Conservation (phyloP, 2,113 vertebrate genomes). For the Gopherus flavomarginatus region DNA sequence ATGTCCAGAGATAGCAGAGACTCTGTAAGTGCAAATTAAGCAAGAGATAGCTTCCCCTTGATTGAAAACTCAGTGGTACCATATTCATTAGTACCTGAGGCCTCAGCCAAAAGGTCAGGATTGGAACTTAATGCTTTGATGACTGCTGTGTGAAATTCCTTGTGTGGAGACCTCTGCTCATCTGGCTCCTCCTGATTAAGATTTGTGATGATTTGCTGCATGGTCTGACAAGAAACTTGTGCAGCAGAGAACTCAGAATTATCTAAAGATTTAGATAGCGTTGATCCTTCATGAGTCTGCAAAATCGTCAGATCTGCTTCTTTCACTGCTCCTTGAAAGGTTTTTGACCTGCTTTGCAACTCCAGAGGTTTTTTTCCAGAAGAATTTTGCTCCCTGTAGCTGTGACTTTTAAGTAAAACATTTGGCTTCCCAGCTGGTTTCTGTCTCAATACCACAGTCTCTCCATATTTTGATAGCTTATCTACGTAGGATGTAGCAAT, state of each 20-base stretch:
- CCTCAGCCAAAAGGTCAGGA: conserved; percentile 74
- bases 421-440: conserved; percentile 47
- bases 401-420: conserved; percentile 39
- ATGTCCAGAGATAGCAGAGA: conserved; percentile 42
- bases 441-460: conserved; percentile 52
- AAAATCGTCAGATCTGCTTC: background rate
- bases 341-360: conserved; percentile 37
- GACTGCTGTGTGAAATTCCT: conserved; percentile 85
- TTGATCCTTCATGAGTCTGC: background rate
- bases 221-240: conserved; percentile 59
- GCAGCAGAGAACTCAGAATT: conserved; percentile 53
- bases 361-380: conserved; percentile 33
- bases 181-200: conserved; percentile 46
- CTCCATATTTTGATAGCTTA: conserved; percentile 49
- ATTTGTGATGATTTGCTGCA: conserved; percentile 46
- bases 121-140: conserved; percentile 80
- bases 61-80: conserved; percentile 27
- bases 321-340: conserved; percentile 13
- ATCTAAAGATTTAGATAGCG: conserved; percentile 50
- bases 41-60: background rate
- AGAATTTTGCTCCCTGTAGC: background rate
- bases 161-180: conserved; percentile 75
- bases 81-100: conserved; percentile 79
- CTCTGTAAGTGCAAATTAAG: background rate
- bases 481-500: conserved; percentile 50